A percentile compares a stretch with the other conserved stretches of the same genome.
phyloP scores from a whole-genome alignment of 1,140 invertebrate species.

The Drosophila ananassae region DNA sequence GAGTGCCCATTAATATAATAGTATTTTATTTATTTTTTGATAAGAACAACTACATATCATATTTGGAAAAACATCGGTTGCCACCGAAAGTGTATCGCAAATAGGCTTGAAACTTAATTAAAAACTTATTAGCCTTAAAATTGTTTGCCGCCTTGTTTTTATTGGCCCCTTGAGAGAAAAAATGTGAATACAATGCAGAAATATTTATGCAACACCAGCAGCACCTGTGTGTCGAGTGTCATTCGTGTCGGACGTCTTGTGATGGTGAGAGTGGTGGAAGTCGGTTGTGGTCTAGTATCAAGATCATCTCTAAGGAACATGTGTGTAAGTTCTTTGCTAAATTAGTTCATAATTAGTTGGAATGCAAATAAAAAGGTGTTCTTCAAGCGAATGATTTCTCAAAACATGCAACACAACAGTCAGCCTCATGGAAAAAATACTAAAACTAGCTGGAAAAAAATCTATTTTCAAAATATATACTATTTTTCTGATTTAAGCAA shows the following conservation, averaged over 20 bases:
- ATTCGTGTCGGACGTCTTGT: slow-evolving; percentile 32
- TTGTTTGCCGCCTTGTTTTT: slow-evolving; percentile 10
- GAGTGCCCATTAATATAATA: not conserved
- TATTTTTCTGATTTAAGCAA: no score
- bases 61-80: no score
- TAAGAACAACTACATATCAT: not conserved
- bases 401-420: slow-evolving; percentile 1
- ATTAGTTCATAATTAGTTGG: not conserved
- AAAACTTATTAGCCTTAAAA: slow-evolving; percentile 25
- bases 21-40: not conserved
- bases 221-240: slow-evolving; percentile 45
- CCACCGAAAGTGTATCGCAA: not conserved
- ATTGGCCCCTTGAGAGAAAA: not conserved
- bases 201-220: slow-evolving; percentile 33
- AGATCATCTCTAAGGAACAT: slow-evolving; percentile 6
- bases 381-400: no score
- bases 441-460: not conserved
- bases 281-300: slow-evolving; percentile 15
- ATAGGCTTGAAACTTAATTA: not conserved
- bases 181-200: slow-evolving; percentile 16
- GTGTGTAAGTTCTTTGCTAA: not conserved
- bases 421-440: not conserved
- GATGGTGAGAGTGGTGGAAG: slow-evolving; percentile 14
- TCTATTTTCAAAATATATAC: no score
- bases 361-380: no score